Conservation (phyloP, 2,888 invertebrate genomes). For the Pardosa pseudoannulata region DNA sequence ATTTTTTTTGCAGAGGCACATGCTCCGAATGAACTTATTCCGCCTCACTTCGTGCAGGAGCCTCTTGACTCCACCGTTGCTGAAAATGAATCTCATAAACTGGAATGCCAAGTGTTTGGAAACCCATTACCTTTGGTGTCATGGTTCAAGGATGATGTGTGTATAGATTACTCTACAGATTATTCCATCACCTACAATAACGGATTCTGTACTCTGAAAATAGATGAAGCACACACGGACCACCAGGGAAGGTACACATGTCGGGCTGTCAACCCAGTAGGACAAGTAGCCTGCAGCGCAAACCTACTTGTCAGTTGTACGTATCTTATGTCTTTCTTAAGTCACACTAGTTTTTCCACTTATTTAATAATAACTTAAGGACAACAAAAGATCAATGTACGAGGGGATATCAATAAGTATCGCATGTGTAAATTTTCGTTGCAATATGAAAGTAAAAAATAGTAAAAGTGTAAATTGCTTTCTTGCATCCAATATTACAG, state of each 20-base stretch:
- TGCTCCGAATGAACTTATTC: constrained; percentile 51
- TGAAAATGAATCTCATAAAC: constrained; percentile 75
- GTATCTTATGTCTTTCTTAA: constrained; percentile 5
- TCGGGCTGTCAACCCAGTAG: constrained; percentile 84
- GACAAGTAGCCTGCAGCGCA: constrained; percentile 83
- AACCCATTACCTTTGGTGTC: constrained; percentile 76
- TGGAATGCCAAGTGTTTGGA: constrained; percentile 76
- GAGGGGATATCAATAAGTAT: too few species aligned
- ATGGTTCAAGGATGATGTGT: constrained; percentile 77
- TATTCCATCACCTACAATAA: constrained; percentile 89
- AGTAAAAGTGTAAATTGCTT: too few species aligned
- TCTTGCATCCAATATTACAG: too few species aligned
- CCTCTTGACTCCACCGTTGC: constrained; percentile 76
- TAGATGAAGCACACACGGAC: constrained; percentile 83
- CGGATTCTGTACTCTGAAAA: constrained; percentile 85
- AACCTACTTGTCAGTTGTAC: constrained; percentile 80
- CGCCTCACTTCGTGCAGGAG: constrained; percentile 73
- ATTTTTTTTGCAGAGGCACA: constrained; percentile 55
- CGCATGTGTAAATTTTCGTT: too few species aligned
- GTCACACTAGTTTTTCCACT: too few species aligned
- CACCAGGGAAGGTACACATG: constrained; percentile 86
- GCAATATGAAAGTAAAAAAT: too few species aligned
- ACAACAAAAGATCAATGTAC: too few species aligned
- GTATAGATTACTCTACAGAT: constrained; percentile 83
- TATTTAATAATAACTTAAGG: too few species aligned